Conservation (phyloP, 2,888 invertebrate genomes). For the Mesorhabditis sp. region DNA sequence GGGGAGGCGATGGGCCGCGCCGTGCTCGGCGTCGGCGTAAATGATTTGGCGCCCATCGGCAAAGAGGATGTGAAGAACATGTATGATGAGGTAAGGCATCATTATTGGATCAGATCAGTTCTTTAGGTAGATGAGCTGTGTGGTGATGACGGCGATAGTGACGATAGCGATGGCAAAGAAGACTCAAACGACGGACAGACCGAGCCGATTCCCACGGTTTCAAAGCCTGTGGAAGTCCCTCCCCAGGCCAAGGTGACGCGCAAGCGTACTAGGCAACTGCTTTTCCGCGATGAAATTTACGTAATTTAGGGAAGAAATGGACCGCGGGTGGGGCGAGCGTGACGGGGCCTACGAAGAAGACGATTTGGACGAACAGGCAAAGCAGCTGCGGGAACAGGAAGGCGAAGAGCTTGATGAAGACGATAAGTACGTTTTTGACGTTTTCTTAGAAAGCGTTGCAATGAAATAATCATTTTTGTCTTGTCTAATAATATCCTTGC, state of each 20-base stretch:
- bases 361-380: neutral
- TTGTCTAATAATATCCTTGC: too few relatives aligned
- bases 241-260: neutral
- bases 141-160: conserved; percentile 37
- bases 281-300: neutral
- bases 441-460: too few relatives aligned
- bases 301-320: conserved; percentile 3
- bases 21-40: conserved; percentile 20
- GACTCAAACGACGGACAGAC: conserved; percentile 17
- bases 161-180: conserved; percentile 19
- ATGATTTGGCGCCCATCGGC: conserved; percentile 29
- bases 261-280: neutral
- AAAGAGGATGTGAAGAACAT: conserved; percentile 33
- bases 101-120: neutral
- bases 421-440: conserved; percentile 18
- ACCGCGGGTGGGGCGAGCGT: conserved; percentile 9
- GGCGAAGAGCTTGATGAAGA: conserved; percentile 18
- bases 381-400: conserved; percentile 3
- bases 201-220: neutral
- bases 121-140: conserved; percentile 38
- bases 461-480: too few relatives aligned
- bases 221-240: neutral
- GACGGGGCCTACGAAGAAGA: conserved; percentile 6
- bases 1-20: conserved; percentile 10
- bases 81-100: conserved; percentile 34